These are phyloP conservation scores for Bothrops jararaca DNA, from an alignment of 2,113 vertebrate species.

Conservation along the genomic window DNA sequence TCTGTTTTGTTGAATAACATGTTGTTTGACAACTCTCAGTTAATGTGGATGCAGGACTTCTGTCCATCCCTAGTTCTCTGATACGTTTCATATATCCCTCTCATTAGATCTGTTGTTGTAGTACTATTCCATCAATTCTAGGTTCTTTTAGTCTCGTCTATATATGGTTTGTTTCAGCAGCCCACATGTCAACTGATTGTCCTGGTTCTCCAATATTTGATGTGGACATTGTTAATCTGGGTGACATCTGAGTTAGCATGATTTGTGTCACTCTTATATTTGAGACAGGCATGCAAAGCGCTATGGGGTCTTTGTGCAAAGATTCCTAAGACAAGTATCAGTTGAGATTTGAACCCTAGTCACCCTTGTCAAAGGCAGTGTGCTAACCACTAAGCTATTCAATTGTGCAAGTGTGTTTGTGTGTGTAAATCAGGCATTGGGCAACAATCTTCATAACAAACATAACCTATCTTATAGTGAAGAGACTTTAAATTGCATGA, in stretches of 20 bases:
- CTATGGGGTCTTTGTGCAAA: background rate
- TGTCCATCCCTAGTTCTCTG: background rate
- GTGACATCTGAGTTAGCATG: background rate
- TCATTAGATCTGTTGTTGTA: background rate
- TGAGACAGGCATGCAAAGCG: background rate
- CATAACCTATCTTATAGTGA: background rate
- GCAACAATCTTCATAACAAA: background rate
- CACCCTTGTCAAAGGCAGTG: background rate
- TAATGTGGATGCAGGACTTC: background rate
- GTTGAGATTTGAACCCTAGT: background rate
- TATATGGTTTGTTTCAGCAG: background rate
- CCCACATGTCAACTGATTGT: background rate
- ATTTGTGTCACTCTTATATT: background rate
- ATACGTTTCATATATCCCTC: background rate
- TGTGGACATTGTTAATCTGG: background rate
- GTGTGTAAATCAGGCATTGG: background rate
- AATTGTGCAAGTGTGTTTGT: background rate
- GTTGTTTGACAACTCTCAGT: background rate
- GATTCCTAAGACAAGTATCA: background rate
- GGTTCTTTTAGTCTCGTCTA: background rate
- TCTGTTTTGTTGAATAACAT: background rate
- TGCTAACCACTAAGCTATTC: background rate
- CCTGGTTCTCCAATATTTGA: background rate
- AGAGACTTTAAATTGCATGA: background rate
- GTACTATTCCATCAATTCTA: background rate